These are phyloP conservation scores for Megalops cyprinoides DNA, from an alignment of 2,797 vertebrate species.

Conservation along the genomic window DNA sequence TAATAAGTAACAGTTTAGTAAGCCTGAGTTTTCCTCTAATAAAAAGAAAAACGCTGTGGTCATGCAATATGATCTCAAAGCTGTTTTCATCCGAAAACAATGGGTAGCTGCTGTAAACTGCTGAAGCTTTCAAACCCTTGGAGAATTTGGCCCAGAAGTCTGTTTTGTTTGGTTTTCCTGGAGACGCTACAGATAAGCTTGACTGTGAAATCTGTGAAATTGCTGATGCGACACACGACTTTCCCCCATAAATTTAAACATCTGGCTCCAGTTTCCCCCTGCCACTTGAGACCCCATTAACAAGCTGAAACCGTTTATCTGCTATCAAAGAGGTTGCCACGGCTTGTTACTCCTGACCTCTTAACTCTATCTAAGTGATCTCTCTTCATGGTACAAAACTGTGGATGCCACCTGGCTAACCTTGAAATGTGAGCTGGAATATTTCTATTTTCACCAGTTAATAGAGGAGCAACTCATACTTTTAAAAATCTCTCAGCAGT, in stretches of 20 bases:
- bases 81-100: not conserved
- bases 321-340: not conserved
- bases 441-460: not conserved
- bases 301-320: not conserved
- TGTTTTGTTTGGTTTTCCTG: conserved; percentile 20
- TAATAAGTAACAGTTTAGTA: not conserved
- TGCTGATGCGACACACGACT: not conserved
- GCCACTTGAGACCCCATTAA: conserved; percentile 1
- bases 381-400: not conserved
- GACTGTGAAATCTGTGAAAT: not conserved
- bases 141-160: not conserved
- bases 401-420: not conserved
- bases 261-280: conserved; percentile 19
- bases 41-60: not conserved
- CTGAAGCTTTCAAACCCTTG: not conserved
- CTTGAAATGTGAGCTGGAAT: not conserved
- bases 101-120: not conserved
- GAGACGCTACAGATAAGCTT: not conserved
- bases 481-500: not conserved
- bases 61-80: not conserved
- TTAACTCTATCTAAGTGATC: not conserved
- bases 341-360: not conserved
- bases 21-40: too few relatives aligned
- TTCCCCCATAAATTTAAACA: conserved; percentile 16
- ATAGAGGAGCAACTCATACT: not conserved